phyloP scores from a whole-genome alignment of 1,140 invertebrate genomes.

The Trichonephila inaurata region DNA sequence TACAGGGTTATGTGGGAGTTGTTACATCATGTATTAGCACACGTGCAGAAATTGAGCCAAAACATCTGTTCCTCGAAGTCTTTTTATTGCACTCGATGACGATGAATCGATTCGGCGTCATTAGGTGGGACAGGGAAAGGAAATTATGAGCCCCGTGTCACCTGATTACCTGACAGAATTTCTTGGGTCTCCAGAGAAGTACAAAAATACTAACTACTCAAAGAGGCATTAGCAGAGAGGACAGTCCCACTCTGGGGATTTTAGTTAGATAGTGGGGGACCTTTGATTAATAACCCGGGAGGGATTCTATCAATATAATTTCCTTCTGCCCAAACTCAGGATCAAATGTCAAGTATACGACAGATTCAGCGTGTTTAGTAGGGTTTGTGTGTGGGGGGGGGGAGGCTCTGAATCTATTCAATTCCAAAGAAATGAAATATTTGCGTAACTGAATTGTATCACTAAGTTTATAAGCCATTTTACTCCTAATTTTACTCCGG shows the following conservation, averaged over 20 bases:
- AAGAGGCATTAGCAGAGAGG: background rate
- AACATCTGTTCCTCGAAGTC: background rate
- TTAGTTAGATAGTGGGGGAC: background rate
- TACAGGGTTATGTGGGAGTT: too few species aligned
- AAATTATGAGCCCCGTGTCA: slow-evolving; percentile 2
- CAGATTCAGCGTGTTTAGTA: too few species aligned
- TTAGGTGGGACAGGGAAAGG: background rate
- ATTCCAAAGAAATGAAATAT: too few species aligned
- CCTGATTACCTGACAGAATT: background rate
- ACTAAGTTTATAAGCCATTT: too few species aligned
- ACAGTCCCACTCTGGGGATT: background rate
- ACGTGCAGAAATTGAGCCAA: background rate
- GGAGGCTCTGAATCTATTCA: too few species aligned
- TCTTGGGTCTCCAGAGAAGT: background rate
- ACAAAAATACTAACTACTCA: background rate
- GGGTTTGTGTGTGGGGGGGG: too few species aligned
- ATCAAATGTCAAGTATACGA: too few species aligned
- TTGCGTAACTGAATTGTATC: too few species aligned
- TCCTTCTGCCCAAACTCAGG: background rate
- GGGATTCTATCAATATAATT: background rate
- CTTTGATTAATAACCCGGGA: background rate
- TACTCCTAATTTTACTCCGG: too few species aligned
- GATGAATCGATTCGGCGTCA: background rate
- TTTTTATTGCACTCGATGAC: background rate
- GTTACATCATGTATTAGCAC: too few species aligned